Conservation (phyloP, 30 jellyfish, hydroid and myxozoan genomes). For the Chironex yamaguchii region DNA sequence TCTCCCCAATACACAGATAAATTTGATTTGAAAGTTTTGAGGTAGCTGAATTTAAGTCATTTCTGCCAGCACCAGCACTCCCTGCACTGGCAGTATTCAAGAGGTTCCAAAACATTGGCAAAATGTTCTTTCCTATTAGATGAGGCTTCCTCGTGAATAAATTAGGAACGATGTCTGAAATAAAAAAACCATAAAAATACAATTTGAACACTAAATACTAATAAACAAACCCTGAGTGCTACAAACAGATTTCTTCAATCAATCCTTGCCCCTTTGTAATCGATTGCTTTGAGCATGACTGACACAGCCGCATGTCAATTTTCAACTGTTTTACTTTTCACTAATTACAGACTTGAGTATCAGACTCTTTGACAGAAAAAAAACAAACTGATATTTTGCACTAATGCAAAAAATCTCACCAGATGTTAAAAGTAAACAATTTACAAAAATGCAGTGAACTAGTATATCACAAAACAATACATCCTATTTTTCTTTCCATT, state of each 20-base stretch:
- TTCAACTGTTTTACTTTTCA: too few relatives aligned
- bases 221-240: background rate
- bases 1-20: conserved; percentile 75
- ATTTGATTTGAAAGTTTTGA: conserved; percentile 72
- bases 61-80: conserved; percentile 81
- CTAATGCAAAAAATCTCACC: too few relatives aligned
- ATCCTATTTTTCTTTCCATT: too few relatives aligned
- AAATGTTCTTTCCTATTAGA: conserved; percentile 60
- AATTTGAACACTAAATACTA: background rate
- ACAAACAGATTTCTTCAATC: background rate
- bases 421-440: too few relatives aligned
- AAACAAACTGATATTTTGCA: too few relatives aligned
- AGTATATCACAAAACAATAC: too few relatives aligned
- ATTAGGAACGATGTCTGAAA: conserved; percentile 79
- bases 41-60: conserved; percentile 71
- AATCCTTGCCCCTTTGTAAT: too few relatives aligned
- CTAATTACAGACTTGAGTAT: too few relatives aligned
- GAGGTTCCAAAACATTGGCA: conserved; percentile 89
- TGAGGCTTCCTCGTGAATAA: conserved; percentile 80
- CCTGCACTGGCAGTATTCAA: conserved; percentile 75
- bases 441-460: too few relatives aligned
- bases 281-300: too few relatives aligned
- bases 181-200: background rate
- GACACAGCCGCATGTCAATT: too few relatives aligned
- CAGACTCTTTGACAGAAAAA: too few relatives aligned